A percentile compares a stretch with the other conserved stretches of the same genome.
Conservation (phyloP, 2,888 invertebrate genomes). For the Drosophila eohydei region DNA sequence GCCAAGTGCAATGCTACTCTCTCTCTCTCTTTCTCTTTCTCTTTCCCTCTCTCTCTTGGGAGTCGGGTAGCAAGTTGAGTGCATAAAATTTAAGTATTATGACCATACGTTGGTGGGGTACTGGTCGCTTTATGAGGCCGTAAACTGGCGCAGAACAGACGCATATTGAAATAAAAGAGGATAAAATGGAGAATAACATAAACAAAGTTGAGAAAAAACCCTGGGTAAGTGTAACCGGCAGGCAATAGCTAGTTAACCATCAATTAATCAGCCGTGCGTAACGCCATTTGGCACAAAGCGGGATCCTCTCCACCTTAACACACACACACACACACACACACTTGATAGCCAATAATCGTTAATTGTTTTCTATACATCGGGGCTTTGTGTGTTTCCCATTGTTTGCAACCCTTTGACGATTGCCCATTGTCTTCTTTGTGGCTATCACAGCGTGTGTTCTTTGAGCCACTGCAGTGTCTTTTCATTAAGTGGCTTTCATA, state of each 20-base stretch:
- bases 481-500: slow-evolving; percentile 58
- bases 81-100: slow-evolving; percentile 79
- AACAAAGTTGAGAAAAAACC: slow-evolving; percentile 7
- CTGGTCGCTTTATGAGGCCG: slow-evolving; percentile 65
- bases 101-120: slow-evolving; percentile 53
- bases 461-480: slow-evolving; percentile 51
- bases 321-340: slow-evolving; percentile 22
- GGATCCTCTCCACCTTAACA: slow-evolving; percentile 40
- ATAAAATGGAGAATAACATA: slow-evolving; percentile 8
- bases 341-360: slow-evolving; percentile 69
- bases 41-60: neutral
- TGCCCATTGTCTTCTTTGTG: slow-evolving; percentile 54
- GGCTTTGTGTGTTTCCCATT: slow-evolving; percentile 27
- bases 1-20: slow-evolving; percentile 24
- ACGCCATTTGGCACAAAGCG: slow-evolving; percentile 76
- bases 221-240: slow-evolving; percentile 12
- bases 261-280: slow-evolving; percentile 73
- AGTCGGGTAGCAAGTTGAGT: slow-evolving; percentile 49
- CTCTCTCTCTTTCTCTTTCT: too few species aligned
- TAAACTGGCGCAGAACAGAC: slow-evolving; percentile 61
- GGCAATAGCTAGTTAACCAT: slow-evolving; percentile 32
- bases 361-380: slow-evolving; percentile 57
- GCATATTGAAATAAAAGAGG: slow-evolving; percentile 28
- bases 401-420: slow-evolving; percentile 52
- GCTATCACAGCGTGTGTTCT: slow-evolving; percentile 67